Percentiles rank a stretch among this genome's conserved stretches.
Evolutionary conservation across 2,113 vertebrate species (phyloP).

Genomic region (Prochilodus magdalenae): DNA sequence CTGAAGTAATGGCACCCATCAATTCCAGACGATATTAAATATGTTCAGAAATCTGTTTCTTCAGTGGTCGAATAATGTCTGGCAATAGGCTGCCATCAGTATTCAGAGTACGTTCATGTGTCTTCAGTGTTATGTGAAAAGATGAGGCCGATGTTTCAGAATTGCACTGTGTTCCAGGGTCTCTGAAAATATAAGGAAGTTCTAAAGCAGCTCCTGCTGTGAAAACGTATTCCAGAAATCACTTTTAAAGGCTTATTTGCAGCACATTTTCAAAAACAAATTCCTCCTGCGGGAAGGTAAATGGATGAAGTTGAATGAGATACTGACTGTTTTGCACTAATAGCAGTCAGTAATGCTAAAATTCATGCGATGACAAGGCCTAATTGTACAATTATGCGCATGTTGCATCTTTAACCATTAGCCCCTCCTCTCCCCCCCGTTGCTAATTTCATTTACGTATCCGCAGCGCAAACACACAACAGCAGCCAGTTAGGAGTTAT

Average conservation of each 20-base stretch:
- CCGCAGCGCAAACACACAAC: constrained; percentile 52
- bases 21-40: too few relatives aligned
- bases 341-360: constrained; percentile 56
- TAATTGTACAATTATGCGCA: constrained; percentile 58
- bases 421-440: constrained; percentile 40
- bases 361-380: constrained; percentile 49
- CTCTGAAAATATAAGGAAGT: too few relatives aligned
- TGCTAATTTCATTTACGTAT: constrained; percentile 54
- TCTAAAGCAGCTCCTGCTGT: not conserved
- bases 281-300: not conserved
- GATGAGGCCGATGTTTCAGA: too few relatives aligned
- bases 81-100: too few relatives aligned
- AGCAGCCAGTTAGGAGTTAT: constrained; percentile 55
- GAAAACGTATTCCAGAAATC: not conserved
- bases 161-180: too few relatives aligned
- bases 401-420: constrained; percentile 57
- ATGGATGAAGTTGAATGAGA: constrained; percentile 36
- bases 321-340: constrained; percentile 50
- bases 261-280: not conserved
- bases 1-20: too few relatives aligned
- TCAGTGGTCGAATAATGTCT: too few relatives aligned
- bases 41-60: too few relatives aligned
- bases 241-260: not conserved
- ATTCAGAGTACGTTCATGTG: too few relatives aligned
- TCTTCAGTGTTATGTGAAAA: too few relatives aligned